These are phyloP conservation scores for Habropoda laboriosa DNA, from an alignment of 1,140 invertebrate species.

Conservation along the genomic window DNA sequence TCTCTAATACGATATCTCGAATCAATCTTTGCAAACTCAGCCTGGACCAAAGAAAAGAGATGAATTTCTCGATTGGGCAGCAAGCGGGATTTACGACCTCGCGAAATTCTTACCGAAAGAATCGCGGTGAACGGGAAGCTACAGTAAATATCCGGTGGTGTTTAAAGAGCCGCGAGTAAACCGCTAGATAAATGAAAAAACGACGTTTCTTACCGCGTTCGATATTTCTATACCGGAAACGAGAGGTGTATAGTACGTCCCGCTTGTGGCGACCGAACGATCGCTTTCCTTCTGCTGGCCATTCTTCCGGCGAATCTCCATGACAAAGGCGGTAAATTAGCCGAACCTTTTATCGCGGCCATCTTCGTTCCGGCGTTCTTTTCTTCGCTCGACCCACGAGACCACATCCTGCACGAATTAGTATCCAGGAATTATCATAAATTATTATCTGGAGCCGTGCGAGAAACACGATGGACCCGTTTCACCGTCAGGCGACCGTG, in stretches of 20 bases:
- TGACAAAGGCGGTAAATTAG: conserved; percentile 59
- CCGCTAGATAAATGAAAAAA: no score
- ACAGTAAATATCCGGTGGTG: no score
- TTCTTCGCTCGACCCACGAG: background rate
- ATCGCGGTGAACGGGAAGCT: no score
- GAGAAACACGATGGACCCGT: conserved; percentile 2
- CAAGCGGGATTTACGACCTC: no score
- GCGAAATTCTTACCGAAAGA: no score
- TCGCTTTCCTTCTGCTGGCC: conserved; percentile 9
- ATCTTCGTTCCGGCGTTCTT: conserved; percentile 1
- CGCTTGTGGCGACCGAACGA: background rate
- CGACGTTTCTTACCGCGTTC: background rate
- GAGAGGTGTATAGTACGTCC: background rate
- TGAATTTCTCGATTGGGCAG: no score
- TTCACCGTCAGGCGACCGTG: conserved; percentile 30
- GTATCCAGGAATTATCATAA: conserved; percentile 66
- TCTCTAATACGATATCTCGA: no score
- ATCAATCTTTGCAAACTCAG: no score
- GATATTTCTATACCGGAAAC: background rate
- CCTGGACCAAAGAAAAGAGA: no score
- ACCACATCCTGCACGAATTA: conserved; percentile 50
- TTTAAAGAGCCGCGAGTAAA: no score
- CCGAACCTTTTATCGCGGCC: conserved; percentile 41
- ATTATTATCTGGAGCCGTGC: conserved; percentile 47
- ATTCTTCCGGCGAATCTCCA: conserved; percentile 45